Percentiles rank a stretch among this genome's conserved stretches.
phyloP scores from a whole-genome alignment of 2,113 vertebrate genomes.

The Calyptomena viridis region DNA sequence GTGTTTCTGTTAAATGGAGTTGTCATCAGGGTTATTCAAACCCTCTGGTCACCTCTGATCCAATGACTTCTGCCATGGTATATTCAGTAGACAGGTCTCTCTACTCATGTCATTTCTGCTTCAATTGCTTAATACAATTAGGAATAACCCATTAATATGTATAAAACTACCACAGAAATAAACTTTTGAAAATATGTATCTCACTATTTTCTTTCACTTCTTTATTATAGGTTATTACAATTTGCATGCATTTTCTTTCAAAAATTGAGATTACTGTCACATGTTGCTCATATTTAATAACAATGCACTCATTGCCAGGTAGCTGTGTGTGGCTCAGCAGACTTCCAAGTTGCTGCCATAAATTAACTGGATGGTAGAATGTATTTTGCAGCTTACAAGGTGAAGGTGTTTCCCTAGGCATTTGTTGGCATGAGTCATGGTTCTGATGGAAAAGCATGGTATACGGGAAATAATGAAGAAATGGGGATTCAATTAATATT shows the following conservation, averaged over 20 bases:
- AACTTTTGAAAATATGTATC: background rate
- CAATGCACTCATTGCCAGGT: background rate
- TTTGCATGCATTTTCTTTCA: background rate
- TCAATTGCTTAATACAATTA: background rate
- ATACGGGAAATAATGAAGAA: background rate
- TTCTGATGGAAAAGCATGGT: background rate
- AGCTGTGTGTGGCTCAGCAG: background rate
- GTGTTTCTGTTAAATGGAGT: background rate
- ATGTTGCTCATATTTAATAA: background rate
- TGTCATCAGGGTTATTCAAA: background rate
- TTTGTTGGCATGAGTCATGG: background rate
- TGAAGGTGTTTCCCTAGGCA: background rate
- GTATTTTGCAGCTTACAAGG: background rate
- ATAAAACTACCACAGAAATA: background rate
- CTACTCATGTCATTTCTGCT: background rate
- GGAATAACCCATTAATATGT: background rate
- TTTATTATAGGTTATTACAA: background rate
- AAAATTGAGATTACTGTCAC: background rate
- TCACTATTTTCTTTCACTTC: background rate
- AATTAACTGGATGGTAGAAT: background rate
- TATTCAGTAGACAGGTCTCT: background rate
- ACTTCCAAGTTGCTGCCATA: background rate
- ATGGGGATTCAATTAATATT: background rate
- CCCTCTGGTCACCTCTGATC: background rate
- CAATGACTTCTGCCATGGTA: background rate